Conservation (phyloP, 2,113 vertebrate genomes). For the Nycticryphes semicollaris region DNA sequence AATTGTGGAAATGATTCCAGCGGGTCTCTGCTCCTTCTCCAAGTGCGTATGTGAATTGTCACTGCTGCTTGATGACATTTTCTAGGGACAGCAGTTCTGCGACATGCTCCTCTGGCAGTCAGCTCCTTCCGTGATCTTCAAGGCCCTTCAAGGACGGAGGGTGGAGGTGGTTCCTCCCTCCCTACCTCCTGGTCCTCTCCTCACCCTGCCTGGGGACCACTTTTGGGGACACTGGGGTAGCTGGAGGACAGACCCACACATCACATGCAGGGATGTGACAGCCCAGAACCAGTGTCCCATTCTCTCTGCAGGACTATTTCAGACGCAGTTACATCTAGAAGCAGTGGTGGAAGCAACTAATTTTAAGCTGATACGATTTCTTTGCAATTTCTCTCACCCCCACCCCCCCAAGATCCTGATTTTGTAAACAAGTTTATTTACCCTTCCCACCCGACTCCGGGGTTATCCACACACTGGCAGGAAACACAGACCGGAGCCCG, state of each 20-base stretch:
- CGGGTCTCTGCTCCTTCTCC: neutral
- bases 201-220: neutral
- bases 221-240: neutral
- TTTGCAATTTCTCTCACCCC: neutral
- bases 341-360: neutral
- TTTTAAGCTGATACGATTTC: neutral
- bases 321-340: neutral
- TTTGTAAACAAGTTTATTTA: conserved; percentile 27
- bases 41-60: neutral
- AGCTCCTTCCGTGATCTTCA: neutral
- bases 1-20: neutral
- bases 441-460: neutral
- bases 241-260: neutral
- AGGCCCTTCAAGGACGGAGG: neutral
- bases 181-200: neutral
- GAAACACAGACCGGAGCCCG: neutral
- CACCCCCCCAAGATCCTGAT: neutral
- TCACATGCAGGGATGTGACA: neutral
- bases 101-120: neutral
- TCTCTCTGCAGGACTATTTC: neutral
- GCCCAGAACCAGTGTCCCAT: neutral
- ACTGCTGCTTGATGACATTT: neutral
- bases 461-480: neutral
- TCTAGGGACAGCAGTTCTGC: neutral
- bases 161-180: neutral